Evolutionary conservation across 2,888 invertebrate species (phyloP).

Genomic region (Apomyelois bistriatella): DNA sequence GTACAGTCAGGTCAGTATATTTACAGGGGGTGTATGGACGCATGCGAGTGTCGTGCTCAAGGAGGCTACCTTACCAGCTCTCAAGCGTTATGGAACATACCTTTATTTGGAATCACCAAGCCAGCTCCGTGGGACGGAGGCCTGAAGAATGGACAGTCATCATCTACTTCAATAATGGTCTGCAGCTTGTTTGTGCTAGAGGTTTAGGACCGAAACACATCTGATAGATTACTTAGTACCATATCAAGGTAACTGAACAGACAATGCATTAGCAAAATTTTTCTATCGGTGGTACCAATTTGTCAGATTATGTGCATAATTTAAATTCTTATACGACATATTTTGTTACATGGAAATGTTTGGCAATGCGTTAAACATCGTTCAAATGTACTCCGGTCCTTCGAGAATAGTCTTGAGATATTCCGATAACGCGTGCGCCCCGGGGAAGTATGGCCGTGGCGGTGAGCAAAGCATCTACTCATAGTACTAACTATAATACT

Average conservation of each 20-base stretch:
- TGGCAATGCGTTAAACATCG: neutral
- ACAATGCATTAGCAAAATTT: no score
- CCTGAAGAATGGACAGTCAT: neutral
- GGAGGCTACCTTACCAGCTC: slow-evolving; percentile 11
- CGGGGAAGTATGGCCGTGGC: slow-evolving; percentile 31
- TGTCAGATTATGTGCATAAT: no score
- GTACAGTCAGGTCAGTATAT: neutral
- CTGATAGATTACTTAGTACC: no score
- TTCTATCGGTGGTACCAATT: no score
- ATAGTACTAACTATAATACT: slow-evolving; percentile 77
- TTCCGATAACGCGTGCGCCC: neutral
- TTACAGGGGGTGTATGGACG: neutral
- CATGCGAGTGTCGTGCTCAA: slow-evolving; percentile 14
- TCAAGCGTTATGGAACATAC: slow-evolving; percentile 10
- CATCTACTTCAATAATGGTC: neutral
- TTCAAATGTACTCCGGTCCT: neutral
- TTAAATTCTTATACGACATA: no score
- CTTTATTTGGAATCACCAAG: neutral
- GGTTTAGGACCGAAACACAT: neutral
- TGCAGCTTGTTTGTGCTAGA: neutral
- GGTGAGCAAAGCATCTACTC: slow-evolving; percentile 67
- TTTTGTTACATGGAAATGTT: no score
- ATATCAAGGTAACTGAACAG: no score
- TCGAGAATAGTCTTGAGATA: neutral
- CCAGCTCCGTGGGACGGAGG: neutral